Percentiles rank a stretch among this genome's conserved stretches.
Evolutionary conservation across 2,797 vertebrate species (phyloP).

Genomic region (Melanotaenia nigrans): DNA sequence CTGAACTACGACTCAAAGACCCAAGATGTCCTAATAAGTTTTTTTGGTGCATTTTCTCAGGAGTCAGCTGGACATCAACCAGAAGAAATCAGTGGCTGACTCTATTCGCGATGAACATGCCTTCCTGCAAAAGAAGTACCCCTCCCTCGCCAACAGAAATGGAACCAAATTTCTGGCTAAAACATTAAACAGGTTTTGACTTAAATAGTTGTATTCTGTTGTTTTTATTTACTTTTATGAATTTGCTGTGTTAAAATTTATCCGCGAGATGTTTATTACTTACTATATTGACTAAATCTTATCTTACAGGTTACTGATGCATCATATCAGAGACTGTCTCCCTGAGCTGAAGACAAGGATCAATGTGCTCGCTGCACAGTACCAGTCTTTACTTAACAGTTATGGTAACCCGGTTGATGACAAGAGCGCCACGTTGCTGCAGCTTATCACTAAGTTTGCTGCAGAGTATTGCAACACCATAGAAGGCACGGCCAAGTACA

Average conservation of each 20-base stretch:
- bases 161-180: conserved; percentile 96
- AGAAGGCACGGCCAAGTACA: conserved; percentile 98
- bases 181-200: conserved; percentile 92
- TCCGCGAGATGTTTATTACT: not conserved
- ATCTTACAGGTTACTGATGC: conserved; percentile 90
- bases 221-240: not conserved
- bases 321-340: conserved; percentile 97
- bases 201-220: not conserved
- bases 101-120: conserved; percentile 93
- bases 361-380: conserved; percentile 95
- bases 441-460: conserved; percentile 99
- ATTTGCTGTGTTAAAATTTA: not conserved
- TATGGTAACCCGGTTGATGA: conserved; percentile 97
- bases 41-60: conserved; percentile 69
- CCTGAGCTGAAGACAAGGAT: conserved; percentile 97
- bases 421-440: conserved; percentile 93
- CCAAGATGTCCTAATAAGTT: not conserved
- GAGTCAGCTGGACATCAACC: conserved; percentile 98
- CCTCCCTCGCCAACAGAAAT: conserved; percentile 95
- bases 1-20: not conserved
- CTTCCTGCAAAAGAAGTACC: conserved; percentile 98
- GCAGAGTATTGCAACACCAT: conserved; percentile 99
- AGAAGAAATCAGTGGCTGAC: conserved; percentile 92
- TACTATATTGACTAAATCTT: not conserved
- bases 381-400: conserved; percentile 94